Conservation (phyloP, 2,113 vertebrate species). For the Clinocottus analis region DNA sequence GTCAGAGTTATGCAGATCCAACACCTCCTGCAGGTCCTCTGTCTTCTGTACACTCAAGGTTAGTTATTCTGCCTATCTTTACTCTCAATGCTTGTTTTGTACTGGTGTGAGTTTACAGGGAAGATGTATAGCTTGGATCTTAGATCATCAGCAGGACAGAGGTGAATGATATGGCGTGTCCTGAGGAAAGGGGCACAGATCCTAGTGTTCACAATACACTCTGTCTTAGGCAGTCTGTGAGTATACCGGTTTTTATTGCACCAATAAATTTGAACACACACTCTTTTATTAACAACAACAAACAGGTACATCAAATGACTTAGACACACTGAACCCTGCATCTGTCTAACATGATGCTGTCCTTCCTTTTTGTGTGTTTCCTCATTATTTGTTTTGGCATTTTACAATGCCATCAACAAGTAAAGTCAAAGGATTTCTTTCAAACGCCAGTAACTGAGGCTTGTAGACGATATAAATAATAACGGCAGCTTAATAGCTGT, state of each 20-base stretch:
- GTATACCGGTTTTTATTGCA: conserved; percentile 39
- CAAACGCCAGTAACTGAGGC: conserved; percentile 58
- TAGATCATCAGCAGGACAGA: conserved; percentile 77
- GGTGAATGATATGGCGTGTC: conserved; percentile 39
- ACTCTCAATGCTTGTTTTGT: conserved; percentile 70
- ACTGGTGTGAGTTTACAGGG: conserved; percentile 54
- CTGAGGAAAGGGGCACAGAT: conserved; percentile 68
- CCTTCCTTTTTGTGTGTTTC: conserved; percentile 7
- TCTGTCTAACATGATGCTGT: neutral
- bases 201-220: conserved; percentile 36
- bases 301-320: conserved; percentile 1
- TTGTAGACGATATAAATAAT: conserved; percentile 71
- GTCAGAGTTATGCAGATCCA: conserved; percentile 20
- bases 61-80: conserved; percentile 26
- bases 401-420: conserved; percentile 18
- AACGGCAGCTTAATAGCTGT: conserved; percentile 71
- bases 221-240: conserved; percentile 38
- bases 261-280: conserved; percentile 38
- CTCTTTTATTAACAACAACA: conserved; percentile 34
- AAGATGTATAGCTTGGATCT: conserved; percentile 64
- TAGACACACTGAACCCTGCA: neutral
- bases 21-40: conserved; percentile 12
- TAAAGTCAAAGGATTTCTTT: conserved; percentile 32
- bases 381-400: conserved; percentile 11
- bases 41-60: conserved; percentile 14